Percentiles rank a stretch among this genome's conserved stretches.
Evolutionary conservation across 1,140 invertebrate species (phyloP).

Genomic region (Scaptomyza hsui): DNA sequence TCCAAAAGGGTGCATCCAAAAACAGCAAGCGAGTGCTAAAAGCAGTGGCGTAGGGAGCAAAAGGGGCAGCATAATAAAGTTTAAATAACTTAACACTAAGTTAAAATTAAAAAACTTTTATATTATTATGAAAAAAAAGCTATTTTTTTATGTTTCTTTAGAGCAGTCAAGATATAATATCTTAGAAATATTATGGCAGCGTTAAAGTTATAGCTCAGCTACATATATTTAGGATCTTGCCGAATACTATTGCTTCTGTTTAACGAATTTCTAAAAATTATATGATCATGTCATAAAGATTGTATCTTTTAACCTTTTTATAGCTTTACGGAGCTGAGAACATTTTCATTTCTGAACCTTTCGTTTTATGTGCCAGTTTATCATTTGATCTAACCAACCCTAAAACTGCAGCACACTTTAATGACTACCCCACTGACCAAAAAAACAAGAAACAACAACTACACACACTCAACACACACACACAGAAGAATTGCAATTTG

Average conservation of each 20-base stretch:
- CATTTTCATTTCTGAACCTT: background rate
- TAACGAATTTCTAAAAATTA: background rate
- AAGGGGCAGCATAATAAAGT: background rate
- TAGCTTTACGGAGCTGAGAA: background rate
- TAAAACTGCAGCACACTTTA: conserved; percentile 5
- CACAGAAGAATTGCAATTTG: background rate
- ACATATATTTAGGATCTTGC: too few relatives aligned
- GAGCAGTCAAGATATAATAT: background rate
- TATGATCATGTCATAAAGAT: conserved; percentile 4
- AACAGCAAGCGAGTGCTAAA: background rate
- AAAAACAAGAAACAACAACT: background rate
- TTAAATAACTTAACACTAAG: too few relatives aligned
- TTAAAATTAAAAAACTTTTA: too few relatives aligned
- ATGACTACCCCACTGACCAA: background rate
- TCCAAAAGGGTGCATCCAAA: conserved; percentile 53
- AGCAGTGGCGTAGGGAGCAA: conserved; percentile 27
- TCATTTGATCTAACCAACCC: background rate
- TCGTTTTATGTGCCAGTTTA: conserved; percentile 5
- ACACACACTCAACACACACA: background rate
- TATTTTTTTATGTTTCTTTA: too few relatives aligned
- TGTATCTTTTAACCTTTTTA: background rate
- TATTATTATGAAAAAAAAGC: too few relatives aligned
- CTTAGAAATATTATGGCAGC: background rate
- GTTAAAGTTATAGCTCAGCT: too few relatives aligned
- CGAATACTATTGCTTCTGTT: background rate